Conservation (phyloP, 2,113 vertebrate species). For the Pituophis catenifer region DNA sequence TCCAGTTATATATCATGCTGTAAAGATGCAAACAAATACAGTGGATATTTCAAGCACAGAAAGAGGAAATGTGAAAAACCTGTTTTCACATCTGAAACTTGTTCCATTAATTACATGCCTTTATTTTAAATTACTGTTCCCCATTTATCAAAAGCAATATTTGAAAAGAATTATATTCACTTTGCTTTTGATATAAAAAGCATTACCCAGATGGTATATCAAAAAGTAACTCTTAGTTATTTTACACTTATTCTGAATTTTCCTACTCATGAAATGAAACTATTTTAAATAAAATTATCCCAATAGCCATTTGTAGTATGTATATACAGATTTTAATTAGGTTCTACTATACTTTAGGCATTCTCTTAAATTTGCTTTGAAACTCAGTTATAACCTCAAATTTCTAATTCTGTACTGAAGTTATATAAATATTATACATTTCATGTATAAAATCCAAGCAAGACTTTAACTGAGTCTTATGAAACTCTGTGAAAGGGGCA, state of each 20-base stretch:
- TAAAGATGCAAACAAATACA: background rate
- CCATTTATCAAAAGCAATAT: background rate
- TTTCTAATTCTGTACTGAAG: background rate
- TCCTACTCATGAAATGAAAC: background rate
- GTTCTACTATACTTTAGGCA: constrained; percentile 34
- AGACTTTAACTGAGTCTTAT: constrained; percentile 6
- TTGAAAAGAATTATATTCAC: background rate
- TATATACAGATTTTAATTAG: background rate
- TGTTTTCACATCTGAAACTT: background rate
- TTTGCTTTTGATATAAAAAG: background rate
- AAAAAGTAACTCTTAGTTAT: background rate
- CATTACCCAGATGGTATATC: background rate
- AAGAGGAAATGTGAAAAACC: background rate
- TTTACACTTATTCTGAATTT: background rate
- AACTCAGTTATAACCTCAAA: background rate
- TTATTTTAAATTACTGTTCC: background rate
- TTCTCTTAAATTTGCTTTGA: constrained; percentile 14
- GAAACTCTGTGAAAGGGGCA: constrained; percentile 14
- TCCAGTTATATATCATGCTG: background rate
- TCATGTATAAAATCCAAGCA: constrained; percentile 1
- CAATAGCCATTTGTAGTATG: background rate
- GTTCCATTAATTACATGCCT: background rate
- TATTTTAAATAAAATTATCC: background rate
- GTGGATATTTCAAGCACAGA: background rate
- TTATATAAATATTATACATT: constrained; percentile 10